Conservation (phyloP, 2,797 vertebrate species). For the Vireo griseus region DNA sequence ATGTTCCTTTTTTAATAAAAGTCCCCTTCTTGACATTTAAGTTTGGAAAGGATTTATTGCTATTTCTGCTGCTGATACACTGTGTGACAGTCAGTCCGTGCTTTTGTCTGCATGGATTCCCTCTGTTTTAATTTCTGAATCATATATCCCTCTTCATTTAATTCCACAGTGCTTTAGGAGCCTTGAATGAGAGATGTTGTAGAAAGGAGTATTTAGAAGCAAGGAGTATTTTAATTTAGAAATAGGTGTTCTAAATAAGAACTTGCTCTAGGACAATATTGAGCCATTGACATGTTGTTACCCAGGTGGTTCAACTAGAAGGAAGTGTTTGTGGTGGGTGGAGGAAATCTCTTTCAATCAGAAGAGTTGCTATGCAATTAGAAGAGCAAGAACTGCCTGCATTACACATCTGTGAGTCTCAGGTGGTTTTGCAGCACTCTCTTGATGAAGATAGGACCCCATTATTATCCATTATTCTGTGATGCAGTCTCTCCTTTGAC, state of each 20-base stretch:
- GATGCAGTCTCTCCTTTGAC: constrained; percentile 3
- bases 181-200: neutral
- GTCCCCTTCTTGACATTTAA: neutral
- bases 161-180: neutral
- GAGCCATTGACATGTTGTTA: neutral
- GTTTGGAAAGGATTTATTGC: neutral
- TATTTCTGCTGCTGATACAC: neutral
- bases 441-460: constrained; percentile 14
- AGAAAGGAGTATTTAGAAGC: neutral
- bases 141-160: neutral
- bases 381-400: neutral
- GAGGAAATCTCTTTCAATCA: constrained; percentile 17
- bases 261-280: neutral
- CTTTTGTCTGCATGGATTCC: neutral
- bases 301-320: neutral
- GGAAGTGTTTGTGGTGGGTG: constrained; percentile 30
- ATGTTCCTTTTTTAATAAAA: neutral
- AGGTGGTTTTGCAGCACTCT: constrained; percentile 14
- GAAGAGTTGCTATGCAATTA: constrained; percentile 37
- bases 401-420: constrained; percentile 23
- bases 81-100: neutral
- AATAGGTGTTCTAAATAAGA: neutral
- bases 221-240: neutral
- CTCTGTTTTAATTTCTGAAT: neutral
- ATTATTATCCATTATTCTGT: constrained; percentile 48